Evolutionary conservation across 1,140 invertebrate genomes (phyloP).

Genomic region (Asobara japonica): DNA sequence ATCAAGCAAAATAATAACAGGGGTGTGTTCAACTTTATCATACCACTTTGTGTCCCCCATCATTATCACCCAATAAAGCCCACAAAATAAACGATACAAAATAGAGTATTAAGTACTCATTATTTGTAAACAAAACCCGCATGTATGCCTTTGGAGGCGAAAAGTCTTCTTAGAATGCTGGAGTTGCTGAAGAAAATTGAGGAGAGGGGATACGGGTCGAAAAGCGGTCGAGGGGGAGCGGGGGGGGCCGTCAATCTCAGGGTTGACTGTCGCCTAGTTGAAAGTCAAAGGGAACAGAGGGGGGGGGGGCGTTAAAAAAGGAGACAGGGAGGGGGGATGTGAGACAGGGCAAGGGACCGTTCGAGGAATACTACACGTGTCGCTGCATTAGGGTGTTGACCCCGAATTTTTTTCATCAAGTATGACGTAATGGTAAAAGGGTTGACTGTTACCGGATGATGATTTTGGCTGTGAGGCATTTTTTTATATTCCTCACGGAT

Average conservation of each 20-base stretch:
- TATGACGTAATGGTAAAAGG: constrained; percentile 58
- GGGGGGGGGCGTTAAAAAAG: constrained; percentile 28
- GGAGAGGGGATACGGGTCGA: not conserved
- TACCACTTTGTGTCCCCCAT: not conserved
- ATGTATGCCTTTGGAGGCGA: not conserved
- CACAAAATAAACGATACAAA: not conserved
- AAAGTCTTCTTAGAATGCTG: not conserved
- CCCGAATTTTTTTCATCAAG: constrained; percentile 55
- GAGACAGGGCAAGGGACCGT: constrained; percentile 25
- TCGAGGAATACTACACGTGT: constrained; percentile 50
- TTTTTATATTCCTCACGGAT: too few relatives aligned
- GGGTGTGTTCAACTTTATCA: not conserved
- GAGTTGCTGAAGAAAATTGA: constrained; percentile 10
- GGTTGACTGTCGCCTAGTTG: constrained; percentile 18
- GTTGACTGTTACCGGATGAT: not conserved
- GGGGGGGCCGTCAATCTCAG: not conserved
- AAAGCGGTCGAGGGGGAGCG: not conserved
- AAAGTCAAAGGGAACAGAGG: constrained; percentile 30
- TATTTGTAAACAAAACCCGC: not conserved
- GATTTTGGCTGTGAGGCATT: not conserved
- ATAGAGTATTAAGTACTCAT: not conserved
- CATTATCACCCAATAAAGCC: not conserved
- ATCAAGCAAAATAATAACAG: not conserved
- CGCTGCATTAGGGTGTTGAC: constrained; percentile 60
- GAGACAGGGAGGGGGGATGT: constrained; percentile 13